Base-by-base conservation (phyloP, 2,797 vertebrate species). In the Karalla daura region DNA sequence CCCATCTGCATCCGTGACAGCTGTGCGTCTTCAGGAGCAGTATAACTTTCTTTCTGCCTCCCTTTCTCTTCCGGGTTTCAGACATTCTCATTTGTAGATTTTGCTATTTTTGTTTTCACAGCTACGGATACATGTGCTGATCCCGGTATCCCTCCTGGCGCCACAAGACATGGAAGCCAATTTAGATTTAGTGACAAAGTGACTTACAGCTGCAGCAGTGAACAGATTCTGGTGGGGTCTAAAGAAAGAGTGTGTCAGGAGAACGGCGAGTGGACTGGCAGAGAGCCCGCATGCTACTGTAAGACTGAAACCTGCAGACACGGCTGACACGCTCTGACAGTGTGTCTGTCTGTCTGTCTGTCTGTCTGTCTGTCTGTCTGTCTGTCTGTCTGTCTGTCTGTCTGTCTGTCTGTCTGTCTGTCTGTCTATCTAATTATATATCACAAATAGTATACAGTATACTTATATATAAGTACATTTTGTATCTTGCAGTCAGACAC, bases 211-310 rank as follows among this genome's bases (percentile, higher is more conserved):
- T 93, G 91, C 68, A 76, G 24, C 1, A 0, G 3, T 2, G 30
- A 63, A 1, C 45, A 90, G 43, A 54, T 85, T 54, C 56, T 92
- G 56, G 64, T 92, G 39, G 92, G 91, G 4, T 80, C 90, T 0
- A 52, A 2, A 0, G 80, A 85, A 39, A 76, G 92, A 66, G 33
- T 62, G 20, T 93, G 91, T 71, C 78, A 35, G 59, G 44, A 91
- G 65, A 79, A 23, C 1, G 49, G 88, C 66, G 56, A 86, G 5
- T 93, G 92, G 91, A 80, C 83, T 0, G 89, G 88, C 14, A 43
- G 0, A 12, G 92, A 89, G 44, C 91, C 91, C 6, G 63, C 40
- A 7, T 93, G 92, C 56, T 91, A 89, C 76, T 89, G 92, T 93
- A 76, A 91, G 91, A 76, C 15, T 11, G 3, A 62, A 15, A 43